Percentiles rank a stretch among this genome's conserved stretches.
These are phyloP conservation scores for Triops cancriformis DNA, from an alignment of 1,140 invertebrate genomes.

Conservation along the genomic window DNA sequence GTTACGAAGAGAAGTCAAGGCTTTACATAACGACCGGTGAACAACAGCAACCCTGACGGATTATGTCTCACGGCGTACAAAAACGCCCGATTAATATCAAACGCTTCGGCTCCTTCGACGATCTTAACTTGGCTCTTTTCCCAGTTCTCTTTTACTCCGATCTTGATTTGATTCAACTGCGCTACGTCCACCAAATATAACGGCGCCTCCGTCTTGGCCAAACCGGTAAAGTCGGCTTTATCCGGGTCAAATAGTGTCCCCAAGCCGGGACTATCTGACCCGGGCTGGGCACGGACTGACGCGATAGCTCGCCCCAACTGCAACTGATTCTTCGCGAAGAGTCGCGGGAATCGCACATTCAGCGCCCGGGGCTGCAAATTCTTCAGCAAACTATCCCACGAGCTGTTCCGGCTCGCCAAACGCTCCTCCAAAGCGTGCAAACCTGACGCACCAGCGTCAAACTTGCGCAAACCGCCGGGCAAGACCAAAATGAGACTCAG, in stretches of 20 bases:
- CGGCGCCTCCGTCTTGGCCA: neutral
- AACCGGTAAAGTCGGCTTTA: constrained; percentile 22
- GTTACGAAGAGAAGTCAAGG: neutral
- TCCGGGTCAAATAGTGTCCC: constrained; percentile 19
- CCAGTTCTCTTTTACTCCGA: neutral
- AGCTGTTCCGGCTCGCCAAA: constrained; percentile 9
- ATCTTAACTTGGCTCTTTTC: neutral
- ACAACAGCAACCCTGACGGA: constrained; percentile 21
- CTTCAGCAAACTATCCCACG: constrained; percentile 22
- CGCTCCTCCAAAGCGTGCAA: constrained; percentile 19
- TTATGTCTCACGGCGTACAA: constrained; percentile 26
- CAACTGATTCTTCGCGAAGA: neutral
- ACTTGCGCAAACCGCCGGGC: constrained; percentile 21
- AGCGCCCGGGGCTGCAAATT: neutral
- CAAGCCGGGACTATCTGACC: neutral
- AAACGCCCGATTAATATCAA: constrained; percentile 24
- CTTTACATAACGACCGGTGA: constrained; percentile 25
- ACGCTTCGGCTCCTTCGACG: neutral
- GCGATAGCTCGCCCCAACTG: neutral
- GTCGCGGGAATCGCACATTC: constrained; percentile 16
- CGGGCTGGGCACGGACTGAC: constrained; percentile 14
- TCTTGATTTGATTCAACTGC: constrained; percentile 22
- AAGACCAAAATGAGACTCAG: constrained; percentile 23
- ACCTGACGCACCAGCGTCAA: constrained; percentile 23
- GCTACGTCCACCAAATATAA: constrained; percentile 16